Percentiles rank a stretch among this genome's conserved stretches.
Conservation (phyloP, 1,140 invertebrate genomes). For the Drosophila insularis region DNA sequence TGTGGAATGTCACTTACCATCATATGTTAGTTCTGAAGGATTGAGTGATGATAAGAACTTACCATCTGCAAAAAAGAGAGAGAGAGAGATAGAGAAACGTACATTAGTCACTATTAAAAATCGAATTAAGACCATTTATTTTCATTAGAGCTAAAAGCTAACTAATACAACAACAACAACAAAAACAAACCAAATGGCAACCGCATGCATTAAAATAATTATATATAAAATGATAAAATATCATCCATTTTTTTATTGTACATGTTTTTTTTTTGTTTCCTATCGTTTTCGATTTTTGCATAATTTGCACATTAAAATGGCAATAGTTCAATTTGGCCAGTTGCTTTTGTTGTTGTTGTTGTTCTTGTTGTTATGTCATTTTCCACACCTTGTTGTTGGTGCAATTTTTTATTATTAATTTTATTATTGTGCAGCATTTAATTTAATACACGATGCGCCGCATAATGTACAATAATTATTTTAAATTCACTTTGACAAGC, state of each 20-base stretch:
- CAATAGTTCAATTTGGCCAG: constrained; percentile 2
- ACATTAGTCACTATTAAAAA: constrained; percentile 33
- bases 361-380: constrained; percentile 10
- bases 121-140: constrained; percentile 28
- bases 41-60: constrained; percentile 83
- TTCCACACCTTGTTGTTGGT: constrained; percentile 24
- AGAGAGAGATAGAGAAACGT: background rate
- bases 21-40: constrained; percentile 83
- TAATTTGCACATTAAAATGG: constrained; percentile 34
- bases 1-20: constrained; percentile 82
- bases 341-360: background rate
- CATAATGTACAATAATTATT: constrained; percentile 79
- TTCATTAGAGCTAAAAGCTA: constrained; percentile 35
- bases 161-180: constrained; percentile 4
- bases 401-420: constrained; percentile 67
- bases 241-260: constrained; percentile 31
- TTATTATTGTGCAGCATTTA: constrained; percentile 77
- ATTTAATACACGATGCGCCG: constrained; percentile 74
- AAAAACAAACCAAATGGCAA: background rate
- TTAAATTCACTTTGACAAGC: constrained; percentile 81
- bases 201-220: constrained; percentile 39
- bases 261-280: constrained; percentile 7
- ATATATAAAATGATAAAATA: constrained; percentile 39
- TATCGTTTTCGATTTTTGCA: constrained; percentile 27
- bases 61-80: constrained; percentile 74